Percentiles rank a stretch among this genome's conserved stretches.
These are phyloP conservation scores for Gallinago stenura DNA, from an alignment of 2,797 vertebrate genomes.

Conservation along the genomic window DNA sequence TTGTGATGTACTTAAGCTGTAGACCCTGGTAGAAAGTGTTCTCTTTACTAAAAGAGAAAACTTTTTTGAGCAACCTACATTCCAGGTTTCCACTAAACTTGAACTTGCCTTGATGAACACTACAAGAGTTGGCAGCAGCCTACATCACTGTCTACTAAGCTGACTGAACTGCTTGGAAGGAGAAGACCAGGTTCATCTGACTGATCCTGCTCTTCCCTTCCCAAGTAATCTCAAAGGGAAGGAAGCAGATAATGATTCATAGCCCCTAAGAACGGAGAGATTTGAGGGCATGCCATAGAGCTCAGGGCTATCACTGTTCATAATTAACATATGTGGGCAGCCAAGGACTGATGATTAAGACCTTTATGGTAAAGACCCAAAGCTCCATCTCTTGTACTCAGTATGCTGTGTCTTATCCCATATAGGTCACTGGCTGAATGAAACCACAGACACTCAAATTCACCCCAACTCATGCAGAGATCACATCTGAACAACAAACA, in stretches of 20 bases:
- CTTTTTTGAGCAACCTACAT: background rate
- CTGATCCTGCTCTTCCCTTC: background rate
- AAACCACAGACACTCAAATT: background rate
- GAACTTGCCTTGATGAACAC: background rate
- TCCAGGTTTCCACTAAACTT: background rate
- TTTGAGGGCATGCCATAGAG: rapidly evolving
- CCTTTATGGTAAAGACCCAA: background rate
- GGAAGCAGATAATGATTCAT: background rate
- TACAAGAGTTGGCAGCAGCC: background rate
- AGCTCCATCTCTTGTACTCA: background rate
- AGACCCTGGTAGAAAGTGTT: background rate
- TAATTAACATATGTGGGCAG: background rate
- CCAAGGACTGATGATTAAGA: background rate
- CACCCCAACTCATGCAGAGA: background rate
- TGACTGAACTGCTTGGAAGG: background rate
- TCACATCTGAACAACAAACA: background rate
- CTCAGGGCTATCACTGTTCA: rapidly evolving
- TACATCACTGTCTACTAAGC: background rate
- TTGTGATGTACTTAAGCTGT: background rate
- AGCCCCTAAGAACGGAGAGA: background rate
- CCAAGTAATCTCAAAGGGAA: background rate
- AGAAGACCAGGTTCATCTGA: background rate
- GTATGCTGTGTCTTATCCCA: background rate
- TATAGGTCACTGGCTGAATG: background rate
- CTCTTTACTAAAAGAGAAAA: background rate